Base-by-base conservation (phyloP, 1,140 invertebrate genomes). In the Papilio dardanus region DNA sequence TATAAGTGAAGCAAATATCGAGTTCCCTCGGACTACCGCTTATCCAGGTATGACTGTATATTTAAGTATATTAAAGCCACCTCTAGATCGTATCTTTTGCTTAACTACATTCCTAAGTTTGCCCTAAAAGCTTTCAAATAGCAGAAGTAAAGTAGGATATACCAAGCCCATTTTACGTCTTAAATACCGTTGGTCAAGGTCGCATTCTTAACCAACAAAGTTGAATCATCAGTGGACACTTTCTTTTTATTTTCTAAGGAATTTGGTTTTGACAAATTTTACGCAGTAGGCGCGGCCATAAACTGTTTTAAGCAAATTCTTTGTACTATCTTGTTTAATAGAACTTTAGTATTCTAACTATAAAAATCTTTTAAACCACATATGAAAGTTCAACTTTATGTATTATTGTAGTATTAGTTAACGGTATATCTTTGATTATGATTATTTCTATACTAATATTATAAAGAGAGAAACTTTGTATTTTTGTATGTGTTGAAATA, bases 181-280 rank as follows among this genome's bases (percentile, higher is more conserved):
- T 24, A 68, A 37, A 40, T 68, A 68, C 66, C 35, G 19, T 68
- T 68, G 35, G 3, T 81, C 84, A 85, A 85, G 82, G 85, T 85
- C 84, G 73, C 78, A 74, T 80, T 68, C 35, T 40, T 35, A 21
- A 35, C 33, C 19, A n/a, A 35, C 66, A 35, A 16, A 66, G 74
- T 54, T 85, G 83, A 85, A 58, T 84, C 83, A 85, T 74, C 80
- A 28, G n/a, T 35, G 42, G 30, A 14, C 77, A 83, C 84, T 86
- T 86, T 86, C 84, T 80, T 86, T 81, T 68, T 28, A 12, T 19
- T 28, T 28, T 58, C 6, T 4, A 21, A 35, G 33, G 66, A 67
- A 67, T 67, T 31, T 67, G 4, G 7, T 35, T 67, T 31, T 31
- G 31, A 67, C 14, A 35, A 67, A 67, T 31, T 8, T 6, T 31